Evolutionary conservation across 2,888 invertebrate species (phyloP).

Genomic region (Resseliella maxima): DNA sequence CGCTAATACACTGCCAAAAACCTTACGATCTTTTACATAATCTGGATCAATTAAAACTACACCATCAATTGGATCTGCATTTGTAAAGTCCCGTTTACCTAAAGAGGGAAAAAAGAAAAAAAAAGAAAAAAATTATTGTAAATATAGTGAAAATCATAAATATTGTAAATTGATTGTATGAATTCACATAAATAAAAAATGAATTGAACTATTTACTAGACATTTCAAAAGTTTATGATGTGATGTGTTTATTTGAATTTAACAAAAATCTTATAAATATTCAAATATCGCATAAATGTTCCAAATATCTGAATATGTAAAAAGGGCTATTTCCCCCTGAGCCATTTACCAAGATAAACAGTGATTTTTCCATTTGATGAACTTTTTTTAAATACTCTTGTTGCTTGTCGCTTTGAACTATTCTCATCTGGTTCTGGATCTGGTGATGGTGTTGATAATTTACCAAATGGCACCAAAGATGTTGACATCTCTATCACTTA

Average conservation of each 20-base stretch:
- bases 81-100: slow-evolving; percentile 89
- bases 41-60: slow-evolving; percentile 98
- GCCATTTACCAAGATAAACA: slow-evolving; percentile 91
- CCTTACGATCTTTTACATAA: slow-evolving; percentile 95
- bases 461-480: slow-evolving; percentile 42
- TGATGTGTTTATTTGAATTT: too few species aligned
- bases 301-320: too few species aligned
- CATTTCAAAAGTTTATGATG: too few species aligned
- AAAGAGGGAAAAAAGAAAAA: too few species aligned
- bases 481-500: not conserved
- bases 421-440: slow-evolving; percentile 78
- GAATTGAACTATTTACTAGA: too few species aligned
- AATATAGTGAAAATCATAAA: too few species aligned
- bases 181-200: too few species aligned
- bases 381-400: slow-evolving; percentile 96
- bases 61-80: slow-evolving; percentile 95
- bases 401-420: slow-evolving; percentile 80
- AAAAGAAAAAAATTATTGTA: too few species aligned
- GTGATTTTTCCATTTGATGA: slow-evolving; percentile 97
- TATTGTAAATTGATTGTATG: too few species aligned
- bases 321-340: too few species aligned
- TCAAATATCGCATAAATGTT: too few species aligned
- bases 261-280: too few species aligned
- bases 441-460: slow-evolving; percentile 66
- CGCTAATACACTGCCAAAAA: slow-evolving; percentile 96